These are phyloP conservation scores for Alsophila aescularia DNA, from an alignment of 2,888 invertebrate species.

Conservation along the genomic window DNA sequence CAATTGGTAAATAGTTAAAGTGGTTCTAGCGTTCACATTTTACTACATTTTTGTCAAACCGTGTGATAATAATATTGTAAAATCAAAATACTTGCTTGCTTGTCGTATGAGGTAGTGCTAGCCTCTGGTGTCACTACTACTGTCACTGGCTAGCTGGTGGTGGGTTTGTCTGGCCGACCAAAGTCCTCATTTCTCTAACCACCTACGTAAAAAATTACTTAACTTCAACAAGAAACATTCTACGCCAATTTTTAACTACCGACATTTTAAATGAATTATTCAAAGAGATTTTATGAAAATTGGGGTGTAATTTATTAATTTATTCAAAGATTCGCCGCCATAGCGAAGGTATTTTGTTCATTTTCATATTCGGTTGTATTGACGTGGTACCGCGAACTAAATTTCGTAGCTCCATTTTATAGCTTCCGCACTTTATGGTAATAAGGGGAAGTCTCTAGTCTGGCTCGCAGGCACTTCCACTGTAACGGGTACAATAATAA, in stretches of 20 bases:
- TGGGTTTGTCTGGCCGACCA: no score
- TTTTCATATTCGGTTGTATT: slow-evolving; percentile 58
- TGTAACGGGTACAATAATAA: slow-evolving; percentile 7
- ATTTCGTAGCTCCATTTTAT: slow-evolving; percentile 65
- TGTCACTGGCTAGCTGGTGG: no score
- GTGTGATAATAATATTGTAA: not conserved
- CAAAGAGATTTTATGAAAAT: slow-evolving; percentile 32
- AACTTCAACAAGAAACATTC: slow-evolving; percentile 7
- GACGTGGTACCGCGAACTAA: slow-evolving; percentile 58
- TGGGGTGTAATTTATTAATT: slow-evolving; percentile 41
- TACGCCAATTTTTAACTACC: slow-evolving; percentile 20
- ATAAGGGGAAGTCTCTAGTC: slow-evolving; percentile 50
- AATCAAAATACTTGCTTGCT: no score
- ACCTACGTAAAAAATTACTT: slow-evolving; percentile 10
- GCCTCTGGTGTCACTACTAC: no score
- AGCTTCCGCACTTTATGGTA: slow-evolving; percentile 74
- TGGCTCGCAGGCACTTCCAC: slow-evolving; percentile 16
- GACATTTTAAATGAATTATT: slow-evolving; percentile 31
- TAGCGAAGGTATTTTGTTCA: slow-evolving; percentile 43
- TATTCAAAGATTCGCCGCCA: slow-evolving; percentile 42
- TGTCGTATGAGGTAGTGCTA: no score
- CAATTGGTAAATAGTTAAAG: slow-evolving; percentile 24
- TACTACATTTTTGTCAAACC: not conserved
- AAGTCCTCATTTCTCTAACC: not conserved
- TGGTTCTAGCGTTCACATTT: not conserved